A percentile compares a stretch with the other conserved stretches of the same genome.
These are phyloP conservation scores for Nothocercus julius DNA, from an alignment of 2,113 vertebrate species.

Conservation along the genomic window DNA sequence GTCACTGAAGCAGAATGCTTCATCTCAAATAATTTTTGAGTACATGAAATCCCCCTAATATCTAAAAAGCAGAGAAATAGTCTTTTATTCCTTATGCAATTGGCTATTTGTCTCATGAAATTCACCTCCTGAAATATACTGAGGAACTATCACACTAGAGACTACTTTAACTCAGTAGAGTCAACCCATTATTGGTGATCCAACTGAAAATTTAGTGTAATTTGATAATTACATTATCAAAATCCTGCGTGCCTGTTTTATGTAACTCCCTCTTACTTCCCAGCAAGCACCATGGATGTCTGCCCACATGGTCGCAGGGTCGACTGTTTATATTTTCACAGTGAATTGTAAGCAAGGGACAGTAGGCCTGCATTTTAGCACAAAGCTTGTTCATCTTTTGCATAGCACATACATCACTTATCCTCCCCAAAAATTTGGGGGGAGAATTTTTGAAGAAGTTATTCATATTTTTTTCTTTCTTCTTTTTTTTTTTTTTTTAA, in stretches of 20 bases:
- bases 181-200: not conserved
- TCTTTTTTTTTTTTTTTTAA: not conserved
- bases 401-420: not conserved
- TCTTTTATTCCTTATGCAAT: not conserved
- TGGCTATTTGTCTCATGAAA: not conserved
- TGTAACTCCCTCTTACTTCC: not conserved
- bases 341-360: not conserved
- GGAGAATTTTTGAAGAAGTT: not conserved
- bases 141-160: not conserved
- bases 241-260: not conserved
- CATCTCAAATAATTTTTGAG: not conserved
- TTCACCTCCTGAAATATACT: not conserved
- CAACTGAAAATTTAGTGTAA: not conserved
- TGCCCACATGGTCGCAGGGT: accelerated
- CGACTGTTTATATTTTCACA: not conserved
- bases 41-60: not conserved
- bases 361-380: not conserved
- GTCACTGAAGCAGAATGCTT: too few species aligned
- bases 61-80: not conserved
- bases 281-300: accelerated
- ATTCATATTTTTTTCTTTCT: not conserved
- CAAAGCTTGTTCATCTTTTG: not conserved
- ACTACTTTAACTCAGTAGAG: not conserved
- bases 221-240: accelerated
- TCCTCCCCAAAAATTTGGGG: not conserved